These are phyloP conservation scores for Mercenaria mercenaria DNA, from an alignment of 1,140 invertebrate genomes.

Conservation along the genomic window DNA sequence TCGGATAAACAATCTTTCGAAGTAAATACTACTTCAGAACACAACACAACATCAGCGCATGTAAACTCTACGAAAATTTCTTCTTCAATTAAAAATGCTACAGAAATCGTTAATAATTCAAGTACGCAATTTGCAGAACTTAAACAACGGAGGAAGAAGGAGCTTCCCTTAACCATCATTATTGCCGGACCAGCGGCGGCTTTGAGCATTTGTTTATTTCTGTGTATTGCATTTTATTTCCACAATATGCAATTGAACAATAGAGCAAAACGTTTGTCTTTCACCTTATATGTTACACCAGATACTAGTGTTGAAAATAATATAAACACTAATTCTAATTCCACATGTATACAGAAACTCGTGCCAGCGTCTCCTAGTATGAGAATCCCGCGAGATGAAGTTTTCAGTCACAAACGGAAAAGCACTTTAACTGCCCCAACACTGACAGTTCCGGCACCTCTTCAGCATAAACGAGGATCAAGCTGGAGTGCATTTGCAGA, in stretches of 20 bases:
- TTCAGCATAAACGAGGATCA: no score
- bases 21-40: not conserved
- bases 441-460: no score
- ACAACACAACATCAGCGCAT: not conserved
- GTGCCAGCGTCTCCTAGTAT: not conserved
- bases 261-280: constrained; percentile 39
- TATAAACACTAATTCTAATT: not conserved
- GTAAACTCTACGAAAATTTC: not conserved
- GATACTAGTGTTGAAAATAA: not conserved
- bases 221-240: constrained; percentile 58
- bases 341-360: not conserved
- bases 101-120: not conserved
- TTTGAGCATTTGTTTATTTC: constrained; percentile 32
- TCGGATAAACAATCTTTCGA: not conserved
- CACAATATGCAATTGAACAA: constrained; percentile 51
- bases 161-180: constrained; percentile 37
- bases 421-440: no score
- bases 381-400: not conserved
- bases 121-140: not conserved
- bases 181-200: constrained; percentile 45
- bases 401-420: not conserved
- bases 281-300: constrained; percentile 43
- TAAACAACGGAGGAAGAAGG: constrained; percentile 14
- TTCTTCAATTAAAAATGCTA: no score
- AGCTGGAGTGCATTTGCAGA: no score